Conservation (phyloP, 2,113 vertebrate species). For the Hipposideros armiger region DNA sequence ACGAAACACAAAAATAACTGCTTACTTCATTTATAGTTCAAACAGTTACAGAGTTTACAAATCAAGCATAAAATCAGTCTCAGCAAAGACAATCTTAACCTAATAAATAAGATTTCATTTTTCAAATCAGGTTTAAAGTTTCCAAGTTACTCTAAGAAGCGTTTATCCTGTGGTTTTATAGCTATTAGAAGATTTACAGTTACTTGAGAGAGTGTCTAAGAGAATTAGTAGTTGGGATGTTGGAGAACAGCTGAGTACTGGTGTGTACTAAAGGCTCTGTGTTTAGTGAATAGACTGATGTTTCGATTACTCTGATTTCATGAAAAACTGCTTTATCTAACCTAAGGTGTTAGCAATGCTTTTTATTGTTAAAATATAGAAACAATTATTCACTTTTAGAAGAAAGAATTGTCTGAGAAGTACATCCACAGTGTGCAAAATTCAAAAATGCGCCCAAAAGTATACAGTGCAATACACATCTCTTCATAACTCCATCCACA, state of each 20-base stretch:
- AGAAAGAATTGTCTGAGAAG: background rate
- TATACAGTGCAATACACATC: background rate
- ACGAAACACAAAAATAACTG: constrained; percentile 53
- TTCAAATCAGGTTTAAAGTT: constrained; percentile 57
- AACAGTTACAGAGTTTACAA: constrained; percentile 36
- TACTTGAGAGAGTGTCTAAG: background rate
- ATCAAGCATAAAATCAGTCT: constrained; percentile 68
- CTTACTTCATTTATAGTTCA: constrained; percentile 66
- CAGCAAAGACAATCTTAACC: constrained; percentile 61
- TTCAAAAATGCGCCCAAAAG: background rate
- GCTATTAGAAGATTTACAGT: constrained; percentile 21
- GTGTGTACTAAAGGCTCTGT: background rate
- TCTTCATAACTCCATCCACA: background rate
- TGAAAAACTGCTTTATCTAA: constrained; percentile 20
- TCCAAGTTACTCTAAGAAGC: constrained; percentile 50
- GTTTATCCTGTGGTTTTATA: constrained; percentile 18
- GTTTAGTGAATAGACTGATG: constrained; percentile 1
- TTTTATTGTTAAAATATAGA: constrained; percentile 24
- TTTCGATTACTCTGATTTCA: constrained; percentile 9
- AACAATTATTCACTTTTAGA: background rate
- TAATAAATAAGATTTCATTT: constrained; percentile 67
- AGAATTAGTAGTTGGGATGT: background rate
- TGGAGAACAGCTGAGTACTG: constrained; percentile 2
- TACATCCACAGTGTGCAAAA: background rate
- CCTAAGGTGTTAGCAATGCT: background rate